These are phyloP conservation scores for Prosopocoilus inquinatus DNA, from an alignment of 2,888 invertebrate species.

Conservation along the genomic window DNA sequence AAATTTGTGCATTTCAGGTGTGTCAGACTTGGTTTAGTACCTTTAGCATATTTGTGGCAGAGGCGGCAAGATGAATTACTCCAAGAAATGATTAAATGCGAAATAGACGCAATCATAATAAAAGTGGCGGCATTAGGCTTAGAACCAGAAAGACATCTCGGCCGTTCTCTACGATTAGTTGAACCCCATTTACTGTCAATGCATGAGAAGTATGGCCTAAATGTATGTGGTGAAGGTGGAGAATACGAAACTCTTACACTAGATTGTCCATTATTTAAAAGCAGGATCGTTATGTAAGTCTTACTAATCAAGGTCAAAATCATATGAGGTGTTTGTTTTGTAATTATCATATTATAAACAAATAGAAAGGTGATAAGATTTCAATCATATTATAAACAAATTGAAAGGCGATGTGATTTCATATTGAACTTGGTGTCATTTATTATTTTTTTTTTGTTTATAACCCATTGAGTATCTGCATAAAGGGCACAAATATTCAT, in stretches of 20 bases:
- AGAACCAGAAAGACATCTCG: slow-evolving; percentile 82
- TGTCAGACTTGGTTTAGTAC: slow-evolving; percentile 80
- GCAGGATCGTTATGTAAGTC: slow-evolving; percentile 86
- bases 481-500: no score
- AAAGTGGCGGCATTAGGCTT: slow-evolving; percentile 96
- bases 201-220: slow-evolving; percentile 91
- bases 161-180: slow-evolving; percentile 79
- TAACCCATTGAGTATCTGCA: no score
- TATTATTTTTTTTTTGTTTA: no score
- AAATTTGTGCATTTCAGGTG: slow-evolving; percentile 61
- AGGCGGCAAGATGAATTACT: slow-evolving; percentile 91
- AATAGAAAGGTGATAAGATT: no score
- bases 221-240: slow-evolving; percentile 98
- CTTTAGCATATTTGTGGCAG: slow-evolving; percentile 94
- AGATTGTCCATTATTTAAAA: slow-evolving; percentile 94
- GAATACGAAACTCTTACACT: slow-evolving; percentile 98
- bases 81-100: slow-evolving; percentile 94
- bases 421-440: no score
- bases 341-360: background rate
- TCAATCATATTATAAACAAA: background rate
- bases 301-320: slow-evolving; percentile 10
- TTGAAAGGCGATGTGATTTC: no score
- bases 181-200: slow-evolving; percentile 84
- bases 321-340: slow-evolving; percentile 6
- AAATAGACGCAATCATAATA: slow-evolving; percentile 91